Conservation (phyloP, 2,113 vertebrate species). For the Sinocyclocheilus anshuiensis region DNA sequence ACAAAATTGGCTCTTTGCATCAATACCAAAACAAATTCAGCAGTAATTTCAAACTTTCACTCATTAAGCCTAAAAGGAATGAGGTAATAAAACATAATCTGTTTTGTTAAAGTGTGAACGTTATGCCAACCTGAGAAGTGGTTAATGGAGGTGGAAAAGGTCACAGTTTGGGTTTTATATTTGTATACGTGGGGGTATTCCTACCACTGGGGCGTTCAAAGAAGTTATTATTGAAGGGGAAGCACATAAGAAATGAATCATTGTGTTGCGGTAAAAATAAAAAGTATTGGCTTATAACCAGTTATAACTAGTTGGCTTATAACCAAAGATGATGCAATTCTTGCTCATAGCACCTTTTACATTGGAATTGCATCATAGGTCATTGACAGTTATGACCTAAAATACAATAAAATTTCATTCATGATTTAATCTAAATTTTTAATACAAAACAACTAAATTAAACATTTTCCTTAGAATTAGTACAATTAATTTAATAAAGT, state of each 20-base stretch:
- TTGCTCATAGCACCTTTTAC: background rate
- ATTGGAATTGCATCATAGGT: background rate
- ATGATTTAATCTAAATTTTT: no score
- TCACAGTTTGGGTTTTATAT: background rate
- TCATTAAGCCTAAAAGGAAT: background rate
- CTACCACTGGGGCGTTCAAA: background rate
- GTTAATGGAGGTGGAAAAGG: background rate
- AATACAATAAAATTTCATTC: no score
- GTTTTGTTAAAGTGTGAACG: background rate
- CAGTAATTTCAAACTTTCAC: background rate
- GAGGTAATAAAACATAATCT: background rate
- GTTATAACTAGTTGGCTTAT: background rate
- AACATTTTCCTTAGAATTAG: no score
- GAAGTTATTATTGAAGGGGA: background rate
- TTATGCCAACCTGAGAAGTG: background rate
- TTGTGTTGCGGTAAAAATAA: background rate
- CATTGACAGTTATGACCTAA: background rate
- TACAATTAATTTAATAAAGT: no score
- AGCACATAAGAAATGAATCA: background rate
- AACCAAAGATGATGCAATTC: background rate
- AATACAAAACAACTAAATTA: no score
- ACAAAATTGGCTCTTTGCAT: background rate
- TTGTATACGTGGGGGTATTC: background rate
- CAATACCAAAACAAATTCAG: background rate
- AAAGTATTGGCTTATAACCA: background rate